phyloP scores from a whole-genome alignment of 2,888 invertebrate species.

The Machimus atricapillus region DNA sequence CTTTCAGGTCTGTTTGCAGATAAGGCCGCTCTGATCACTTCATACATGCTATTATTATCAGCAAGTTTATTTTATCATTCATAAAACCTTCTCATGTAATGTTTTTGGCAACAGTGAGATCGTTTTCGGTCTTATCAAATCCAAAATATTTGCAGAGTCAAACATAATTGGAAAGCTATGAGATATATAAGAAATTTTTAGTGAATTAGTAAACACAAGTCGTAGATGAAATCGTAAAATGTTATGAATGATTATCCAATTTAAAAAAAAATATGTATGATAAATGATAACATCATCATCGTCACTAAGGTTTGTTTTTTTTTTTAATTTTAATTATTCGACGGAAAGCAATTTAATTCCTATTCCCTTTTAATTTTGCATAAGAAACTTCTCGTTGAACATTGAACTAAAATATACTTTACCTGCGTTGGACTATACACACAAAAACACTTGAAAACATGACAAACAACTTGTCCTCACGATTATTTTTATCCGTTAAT shows the following conservation, averaged over 20 bases:
- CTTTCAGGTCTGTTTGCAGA: not conserved
- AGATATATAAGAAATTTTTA: not conserved
- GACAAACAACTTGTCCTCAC: no score
- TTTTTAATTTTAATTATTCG: not conserved
- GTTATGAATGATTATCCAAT: no score
- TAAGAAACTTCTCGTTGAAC: no score
- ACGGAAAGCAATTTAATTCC: no score
- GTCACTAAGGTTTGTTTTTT: not conserved
- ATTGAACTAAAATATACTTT: not conserved
- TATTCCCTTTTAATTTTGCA: no score
- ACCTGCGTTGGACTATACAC: not conserved
- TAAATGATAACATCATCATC: no score
- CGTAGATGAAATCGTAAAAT: not conserved
- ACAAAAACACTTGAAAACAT: not conserved
- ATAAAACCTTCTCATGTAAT: not conserved
- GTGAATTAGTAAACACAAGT: not conserved
- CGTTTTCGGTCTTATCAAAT: not conserved
- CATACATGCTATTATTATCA: not conserved
- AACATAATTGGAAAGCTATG: not conserved
- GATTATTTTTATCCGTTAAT: no score
- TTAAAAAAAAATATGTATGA: no score
- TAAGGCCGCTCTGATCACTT: not conserved
- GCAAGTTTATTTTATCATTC: not conserved
- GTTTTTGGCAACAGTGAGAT: not conserved
- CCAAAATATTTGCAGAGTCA: not conserved